Conservation (phyloP, 2,113 vertebrate species). For the Elanus axillaris region DNA sequence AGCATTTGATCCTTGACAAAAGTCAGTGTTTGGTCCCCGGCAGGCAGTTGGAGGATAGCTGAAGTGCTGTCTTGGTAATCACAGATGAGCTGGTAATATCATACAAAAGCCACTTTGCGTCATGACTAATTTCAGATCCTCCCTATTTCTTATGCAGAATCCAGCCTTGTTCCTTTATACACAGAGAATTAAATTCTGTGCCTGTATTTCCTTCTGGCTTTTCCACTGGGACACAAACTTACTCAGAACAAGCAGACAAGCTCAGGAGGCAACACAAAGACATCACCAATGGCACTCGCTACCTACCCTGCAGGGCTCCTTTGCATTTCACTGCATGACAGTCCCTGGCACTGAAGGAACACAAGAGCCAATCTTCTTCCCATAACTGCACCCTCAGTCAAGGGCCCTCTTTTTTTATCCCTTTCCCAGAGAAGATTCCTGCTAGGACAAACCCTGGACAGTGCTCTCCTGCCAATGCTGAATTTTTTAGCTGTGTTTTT, state of each 20-base stretch:
- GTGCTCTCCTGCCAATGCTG: background rate
- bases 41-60: background rate
- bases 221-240: background rate
- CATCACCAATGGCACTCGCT: background rate
- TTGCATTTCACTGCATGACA: background rate
- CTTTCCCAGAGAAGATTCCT: background rate
- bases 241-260: background rate
- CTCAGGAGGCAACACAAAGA: background rate
- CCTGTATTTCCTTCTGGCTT: background rate
- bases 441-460: background rate
- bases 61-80: background rate
- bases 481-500: background rate
- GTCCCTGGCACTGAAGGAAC: background rate
- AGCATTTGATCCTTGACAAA: background rate
- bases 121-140: background rate
- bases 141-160: background rate
- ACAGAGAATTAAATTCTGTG: background rate
- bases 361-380: background rate
- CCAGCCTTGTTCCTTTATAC: background rate
- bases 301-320: background rate
- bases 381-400: background rate
- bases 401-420: background rate
- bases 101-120: conserved; percentile 34
- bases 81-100: background rate
- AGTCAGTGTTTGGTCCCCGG: background rate